Evolutionary conservation across 2,888 invertebrate species (phyloP).

Genomic region (Drosophila prolongata): DNA sequence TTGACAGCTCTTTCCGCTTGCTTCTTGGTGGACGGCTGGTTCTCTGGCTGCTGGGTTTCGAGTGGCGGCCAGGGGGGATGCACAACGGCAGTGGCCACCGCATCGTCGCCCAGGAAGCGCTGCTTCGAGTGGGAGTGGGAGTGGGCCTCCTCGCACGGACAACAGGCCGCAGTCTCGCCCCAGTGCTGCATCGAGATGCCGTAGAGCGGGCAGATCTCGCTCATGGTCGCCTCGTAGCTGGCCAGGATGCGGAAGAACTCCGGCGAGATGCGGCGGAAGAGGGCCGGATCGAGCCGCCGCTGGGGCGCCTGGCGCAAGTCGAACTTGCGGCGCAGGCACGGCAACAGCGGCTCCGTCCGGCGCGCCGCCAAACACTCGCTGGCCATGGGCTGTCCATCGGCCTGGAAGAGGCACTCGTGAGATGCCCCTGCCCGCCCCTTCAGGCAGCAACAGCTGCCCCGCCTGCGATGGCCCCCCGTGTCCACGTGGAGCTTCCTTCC

Average conservation of each 20-base stretch:
- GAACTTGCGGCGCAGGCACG: slow-evolving; percentile 39
- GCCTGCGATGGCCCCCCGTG: neutral
- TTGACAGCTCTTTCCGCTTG: neutral
- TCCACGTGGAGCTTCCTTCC: neutral
- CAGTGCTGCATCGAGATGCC: slow-evolving; percentile 50
- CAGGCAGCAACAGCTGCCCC: slow-evolving; percentile 5
- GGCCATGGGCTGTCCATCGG: slow-evolving; percentile 60
- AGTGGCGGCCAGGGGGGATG: neutral
- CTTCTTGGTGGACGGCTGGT: neutral
- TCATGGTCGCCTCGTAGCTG: slow-evolving; percentile 61
- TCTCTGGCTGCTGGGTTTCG: neutral
- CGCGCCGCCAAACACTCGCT: slow-evolving; percentile 43
- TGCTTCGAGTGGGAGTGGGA: neutral
- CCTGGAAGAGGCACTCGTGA: slow-evolving; percentile 48
- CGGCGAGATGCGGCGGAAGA: slow-evolving; percentile 72
- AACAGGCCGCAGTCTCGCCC: slow-evolving; percentile 22
- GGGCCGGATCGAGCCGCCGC: slow-evolving; percentile 55
- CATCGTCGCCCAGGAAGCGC: slow-evolving; percentile 50
- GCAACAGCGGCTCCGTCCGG: slow-evolving; percentile 36
- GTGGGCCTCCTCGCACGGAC: slow-evolving; percentile 32
- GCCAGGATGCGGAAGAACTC: slow-evolving; percentile 70
- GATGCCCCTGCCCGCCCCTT: neutral
- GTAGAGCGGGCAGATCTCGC: slow-evolving; percentile 60
- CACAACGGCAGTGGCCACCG: neutral
- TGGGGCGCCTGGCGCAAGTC: slow-evolving; percentile 48